phyloP scores from a whole-genome alignment of 2,888 invertebrate species.

The Bombylius major region DNA sequence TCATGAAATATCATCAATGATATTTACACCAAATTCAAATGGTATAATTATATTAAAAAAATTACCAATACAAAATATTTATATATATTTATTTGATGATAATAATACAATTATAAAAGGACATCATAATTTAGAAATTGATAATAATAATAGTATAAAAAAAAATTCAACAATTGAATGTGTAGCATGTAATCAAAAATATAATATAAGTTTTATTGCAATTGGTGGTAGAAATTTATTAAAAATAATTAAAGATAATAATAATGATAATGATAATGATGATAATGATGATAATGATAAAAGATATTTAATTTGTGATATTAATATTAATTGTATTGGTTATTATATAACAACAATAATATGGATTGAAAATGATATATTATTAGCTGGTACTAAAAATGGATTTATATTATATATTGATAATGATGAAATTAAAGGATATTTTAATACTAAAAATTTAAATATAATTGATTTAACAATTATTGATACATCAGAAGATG shows the following conservation, averaged over 20 bases:
- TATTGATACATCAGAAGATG: too few relatives aligned
- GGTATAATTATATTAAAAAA: slow-evolving; percentile 68
- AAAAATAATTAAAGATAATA: slow-evolving; percentile 50
- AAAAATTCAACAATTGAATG: slow-evolving; percentile 16
- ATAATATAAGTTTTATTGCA: slow-evolving; percentile 51
- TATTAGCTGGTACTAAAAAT: slow-evolving; percentile 67
- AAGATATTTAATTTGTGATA: slow-evolving; percentile 50
- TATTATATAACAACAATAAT: slow-evolving; percentile 60
- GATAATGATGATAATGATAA: too few relatives aligned
- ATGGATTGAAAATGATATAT: slow-evolving; percentile 72
- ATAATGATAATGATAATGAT: too few relatives aligned
- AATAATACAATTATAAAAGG: slow-evolving; percentile 41
- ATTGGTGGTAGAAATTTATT: slow-evolving; percentile 46
- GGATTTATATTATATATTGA: slow-evolving; percentile 71
- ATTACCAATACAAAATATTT: slow-evolving; percentile 52
- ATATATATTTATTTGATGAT: slow-evolving; percentile 67
- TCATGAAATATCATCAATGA: slow-evolving; percentile 47
- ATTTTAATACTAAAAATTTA: slow-evolving; percentile 42
- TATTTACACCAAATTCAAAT: slow-evolving; percentile 72
- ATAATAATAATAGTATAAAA: slow-evolving; percentile 15
- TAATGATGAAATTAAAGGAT: slow-evolving; percentile 65
- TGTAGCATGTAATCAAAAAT: slow-evolving; percentile 45
- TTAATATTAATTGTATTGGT: slow-evolving; percentile 64
- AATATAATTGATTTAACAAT: neutral
- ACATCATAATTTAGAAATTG: slow-evolving; percentile 22